Percentiles rank a stretch among this genome's conserved stretches.
Evolutionary conservation across 1,140 invertebrate species (phyloP).

Genomic region (Apis laboriosa): DNA sequence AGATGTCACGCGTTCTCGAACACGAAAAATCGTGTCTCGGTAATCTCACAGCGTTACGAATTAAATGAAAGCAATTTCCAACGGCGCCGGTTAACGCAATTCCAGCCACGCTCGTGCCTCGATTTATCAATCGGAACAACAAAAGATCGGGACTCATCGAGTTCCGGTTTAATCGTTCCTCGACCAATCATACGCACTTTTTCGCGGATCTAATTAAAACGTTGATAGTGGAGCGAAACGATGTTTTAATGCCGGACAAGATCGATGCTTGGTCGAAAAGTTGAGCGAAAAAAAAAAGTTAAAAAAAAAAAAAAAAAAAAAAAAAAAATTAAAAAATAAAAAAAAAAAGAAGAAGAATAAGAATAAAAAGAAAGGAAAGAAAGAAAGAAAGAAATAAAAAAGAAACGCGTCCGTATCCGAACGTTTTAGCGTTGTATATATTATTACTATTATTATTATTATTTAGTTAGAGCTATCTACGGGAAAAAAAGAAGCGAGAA

Average conservation of each 20-base stretch:
- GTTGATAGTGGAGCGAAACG: not conserved
- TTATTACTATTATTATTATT: not conserved
- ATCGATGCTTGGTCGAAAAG: not conserved
- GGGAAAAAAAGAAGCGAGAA: no score
- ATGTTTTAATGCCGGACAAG: not conserved
- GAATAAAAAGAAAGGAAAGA: no score
- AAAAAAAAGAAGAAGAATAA: no score
- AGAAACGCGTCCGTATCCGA: not conserved
- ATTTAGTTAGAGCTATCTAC: not conserved
- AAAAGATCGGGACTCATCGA: not conserved
- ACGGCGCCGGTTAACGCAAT: not conserved
- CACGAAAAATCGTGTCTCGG: not conserved
- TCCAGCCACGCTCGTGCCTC: slow-evolving; percentile 62
- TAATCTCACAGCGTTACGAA: not conserved
- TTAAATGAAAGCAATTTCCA: not conserved
- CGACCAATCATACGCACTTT: slow-evolving; percentile 12
- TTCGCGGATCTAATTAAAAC: slow-evolving; percentile 13
- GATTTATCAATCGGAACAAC: slow-evolving; percentile 55
- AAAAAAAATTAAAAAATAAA: no score
- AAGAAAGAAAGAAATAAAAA: no score
- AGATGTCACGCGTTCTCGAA: not conserved
- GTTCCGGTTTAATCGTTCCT: slow-evolving; percentile 23
- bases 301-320: rapidly evolving
- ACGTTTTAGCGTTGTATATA: slow-evolving; percentile 36
- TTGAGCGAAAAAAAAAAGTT: rapidly evolving